phyloP scores from a whole-genome alignment of 2,797 vertebrate species.

The Coendou prehensilis region DNA sequence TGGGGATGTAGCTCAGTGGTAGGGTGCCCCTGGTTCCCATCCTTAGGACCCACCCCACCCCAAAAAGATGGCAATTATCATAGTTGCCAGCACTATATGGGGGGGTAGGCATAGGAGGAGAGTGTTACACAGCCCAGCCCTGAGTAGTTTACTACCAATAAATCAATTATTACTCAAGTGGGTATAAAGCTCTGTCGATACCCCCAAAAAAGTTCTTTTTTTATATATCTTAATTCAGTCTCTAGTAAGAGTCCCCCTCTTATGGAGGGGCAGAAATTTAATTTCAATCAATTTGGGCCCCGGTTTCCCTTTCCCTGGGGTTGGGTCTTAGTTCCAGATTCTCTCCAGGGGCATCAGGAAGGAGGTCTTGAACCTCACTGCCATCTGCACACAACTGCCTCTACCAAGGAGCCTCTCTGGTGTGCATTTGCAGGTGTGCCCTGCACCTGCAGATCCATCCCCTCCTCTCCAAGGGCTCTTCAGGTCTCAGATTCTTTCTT shows the following conservation, averaged over 20 bases:
- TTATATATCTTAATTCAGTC: not conserved
- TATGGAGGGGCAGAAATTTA: not conserved
- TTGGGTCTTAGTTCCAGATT: not conserved
- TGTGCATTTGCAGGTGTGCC: not conserved
- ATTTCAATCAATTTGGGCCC: not conserved
- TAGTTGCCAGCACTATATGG: not conserved
- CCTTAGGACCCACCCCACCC: not conserved
- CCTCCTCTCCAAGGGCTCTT: not conserved
- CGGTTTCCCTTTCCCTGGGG: not conserved
- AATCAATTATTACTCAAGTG: not conserved
- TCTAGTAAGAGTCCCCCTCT: not conserved
- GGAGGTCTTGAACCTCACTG: not conserved
- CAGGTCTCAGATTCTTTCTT: not conserved
- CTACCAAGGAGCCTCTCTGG: not conserved
- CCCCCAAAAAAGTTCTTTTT: not conserved
- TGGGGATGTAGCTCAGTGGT: not conserved
- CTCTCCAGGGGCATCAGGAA: not conserved
- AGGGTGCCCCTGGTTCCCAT: not conserved
- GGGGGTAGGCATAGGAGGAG: accelerated
- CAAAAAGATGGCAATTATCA: not conserved
- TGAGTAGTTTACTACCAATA: not conserved
- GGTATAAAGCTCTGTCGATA: not conserved
- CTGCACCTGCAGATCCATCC: not conserved
- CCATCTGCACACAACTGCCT: not conserved
- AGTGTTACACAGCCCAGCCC: not conserved